Percentiles rank a stretch among this genome's conserved stretches.
Conservation (phyloP, 64 coral and sea anemone genomes). For the Actinia equina region DNA sequence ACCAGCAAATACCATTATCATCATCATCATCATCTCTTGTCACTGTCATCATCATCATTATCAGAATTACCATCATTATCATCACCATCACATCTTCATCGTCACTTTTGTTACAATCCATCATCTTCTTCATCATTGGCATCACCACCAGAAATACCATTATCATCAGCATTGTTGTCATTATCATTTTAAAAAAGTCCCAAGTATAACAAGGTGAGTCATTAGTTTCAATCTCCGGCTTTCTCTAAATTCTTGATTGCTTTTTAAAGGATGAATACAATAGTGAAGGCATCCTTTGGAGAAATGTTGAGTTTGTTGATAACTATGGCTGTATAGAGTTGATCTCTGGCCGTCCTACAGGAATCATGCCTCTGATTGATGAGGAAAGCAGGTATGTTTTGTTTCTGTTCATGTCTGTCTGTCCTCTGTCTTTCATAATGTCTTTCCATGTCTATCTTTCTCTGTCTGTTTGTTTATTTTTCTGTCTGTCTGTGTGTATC, state of each 20-base stretch:
- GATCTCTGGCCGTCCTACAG: slow-evolving; percentile 87
- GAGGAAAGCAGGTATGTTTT: slow-evolving; percentile 86
- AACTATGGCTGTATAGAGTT: slow-evolving; percentile 86
- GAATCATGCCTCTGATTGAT: slow-evolving; percentile 82
- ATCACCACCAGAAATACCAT: not conserved
- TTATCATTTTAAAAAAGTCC: not conserved
- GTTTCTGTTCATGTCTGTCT: not conserved
- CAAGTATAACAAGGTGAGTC: no score
- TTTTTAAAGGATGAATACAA: slow-evolving; percentile 82
- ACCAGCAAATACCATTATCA: no score
- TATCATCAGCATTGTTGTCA: not conserved
- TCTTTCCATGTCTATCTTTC: not conserved
- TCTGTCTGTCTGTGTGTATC: no score
- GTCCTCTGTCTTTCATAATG: not conserved
- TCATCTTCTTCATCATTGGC: not conserved
- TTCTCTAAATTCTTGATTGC: not conserved
- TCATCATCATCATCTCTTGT: not conserved
- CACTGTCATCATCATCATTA: no score
- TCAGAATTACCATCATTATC: not conserved
- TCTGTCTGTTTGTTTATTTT: not conserved
- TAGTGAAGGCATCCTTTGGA: slow-evolving; percentile 81
- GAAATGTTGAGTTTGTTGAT: slow-evolving; percentile 83
- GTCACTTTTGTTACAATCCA: no score
- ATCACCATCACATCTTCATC: not conserved
- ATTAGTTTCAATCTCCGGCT: no score